Base-by-base conservation (phyloP, 2,113 vertebrate genomes). In the Perca fluviatilis region DNA sequence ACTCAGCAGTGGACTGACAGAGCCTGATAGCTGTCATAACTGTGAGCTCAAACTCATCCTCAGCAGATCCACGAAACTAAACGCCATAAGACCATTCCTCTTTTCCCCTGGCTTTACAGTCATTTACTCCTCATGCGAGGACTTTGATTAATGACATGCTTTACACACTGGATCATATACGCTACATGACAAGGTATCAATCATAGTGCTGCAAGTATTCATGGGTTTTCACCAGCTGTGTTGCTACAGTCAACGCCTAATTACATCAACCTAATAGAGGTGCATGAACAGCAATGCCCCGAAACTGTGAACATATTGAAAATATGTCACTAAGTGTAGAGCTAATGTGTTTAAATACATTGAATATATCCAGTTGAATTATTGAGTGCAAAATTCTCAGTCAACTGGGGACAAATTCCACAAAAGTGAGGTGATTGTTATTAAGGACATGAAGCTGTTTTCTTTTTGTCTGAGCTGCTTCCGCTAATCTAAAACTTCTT, bases 131-230 rank as follows among this genome's bases (percentile, higher is more conserved):
- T 65, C 69, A 5, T 72, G 80, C 88, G 88, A 74, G 69, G 60
- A n/a, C 40, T 80, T 80, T 90, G 82, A 94, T 91, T 87, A 88
- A 94, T 82, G 86, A 53, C 40, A 61, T 83, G 61, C 81, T 87
- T 89, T 68, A 82, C 74, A 74, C 54, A 50, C 76, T 57, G 70
- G 67, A 88, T 89, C 36, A 47, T 68, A 61, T 40, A 67, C 56
- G 40, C 68, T 50, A 61, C 75, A 76, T 64, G 73, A 49, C 61
- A 56, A 84, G 23, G 63, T 86, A 92, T 94, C 88, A 92, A 93
- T 93, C 92, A 87, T 46, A 65, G 61, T 30, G 49, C 62, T 72
- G 54, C 58, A 78, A 27, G n/a, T 74, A 69, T 87, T 90, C 80
- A 71, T 77, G 61, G 75, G 13, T 86, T 89, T 82, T 73, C 77